phyloP scores from a whole-genome alignment of 2,113 vertebrate species.

The Takifugu bimaculatus region DNA sequence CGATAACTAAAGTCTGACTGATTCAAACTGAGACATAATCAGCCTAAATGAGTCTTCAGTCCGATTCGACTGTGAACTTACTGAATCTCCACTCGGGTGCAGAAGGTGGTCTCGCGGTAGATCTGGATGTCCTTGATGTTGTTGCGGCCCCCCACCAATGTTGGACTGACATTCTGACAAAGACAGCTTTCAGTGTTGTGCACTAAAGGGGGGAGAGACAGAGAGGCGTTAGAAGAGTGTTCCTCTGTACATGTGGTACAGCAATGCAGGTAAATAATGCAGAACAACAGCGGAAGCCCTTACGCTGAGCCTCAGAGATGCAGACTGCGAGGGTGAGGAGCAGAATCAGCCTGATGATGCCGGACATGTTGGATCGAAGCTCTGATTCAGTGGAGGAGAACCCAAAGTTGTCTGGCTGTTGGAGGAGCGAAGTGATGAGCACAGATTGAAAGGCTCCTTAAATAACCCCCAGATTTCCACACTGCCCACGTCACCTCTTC shows the following conservation, averaged over 20 bases:
- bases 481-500: slow-evolving; percentile 17
- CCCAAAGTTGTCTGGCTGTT: neutral
- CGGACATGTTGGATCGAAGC: slow-evolving; percentile 31
- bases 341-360: slow-evolving; percentile 46
- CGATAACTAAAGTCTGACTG: too few species aligned
- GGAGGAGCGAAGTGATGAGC: slow-evolving; percentile 16
- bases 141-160: fast-evolving
- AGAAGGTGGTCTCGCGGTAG: slow-evolving; percentile 44
- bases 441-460: neutral
- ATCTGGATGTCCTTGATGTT: slow-evolving; percentile 56
- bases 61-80: slow-evolving; percentile 37
- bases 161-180: slow-evolving; percentile 12
- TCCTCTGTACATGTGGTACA: neutral
- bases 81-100: slow-evolving; percentile 64
- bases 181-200: slow-evolving; percentile 34
- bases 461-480: slow-evolving; percentile 6
- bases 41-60: too few species aligned
- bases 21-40: too few species aligned
- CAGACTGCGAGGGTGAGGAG: slow-evolving; percentile 46
- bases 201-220: slow-evolving; percentile 23
- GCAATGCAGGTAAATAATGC: too few species aligned
- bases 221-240: neutral
- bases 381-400: neutral
- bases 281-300: slow-evolving; percentile 19
- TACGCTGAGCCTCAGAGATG: slow-evolving; percentile 52